Percentiles rank a stretch among this genome's conserved stretches.
phyloP scores from a whole-genome alignment of 2,888 invertebrate species.

The Alitta virens region DNA sequence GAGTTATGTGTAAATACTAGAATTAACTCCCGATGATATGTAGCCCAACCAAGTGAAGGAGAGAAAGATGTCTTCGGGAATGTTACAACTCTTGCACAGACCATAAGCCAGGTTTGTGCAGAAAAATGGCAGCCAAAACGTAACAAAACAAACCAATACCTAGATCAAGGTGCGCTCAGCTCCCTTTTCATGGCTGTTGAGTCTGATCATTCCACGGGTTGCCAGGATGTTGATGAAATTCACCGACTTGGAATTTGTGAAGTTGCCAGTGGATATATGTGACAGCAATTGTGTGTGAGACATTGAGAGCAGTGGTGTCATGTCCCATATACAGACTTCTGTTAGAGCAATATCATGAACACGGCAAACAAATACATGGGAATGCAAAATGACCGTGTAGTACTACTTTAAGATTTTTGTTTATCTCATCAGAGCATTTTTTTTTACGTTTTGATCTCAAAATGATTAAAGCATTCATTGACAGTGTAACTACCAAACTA shows the following conservation, averaged over 20 bases:
- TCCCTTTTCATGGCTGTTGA: slow-evolving; percentile 27
- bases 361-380: too few relatives aligned
- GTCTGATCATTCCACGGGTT: slow-evolving; percentile 16
- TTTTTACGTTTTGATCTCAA: too few relatives aligned
- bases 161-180: slow-evolving; percentile 32
- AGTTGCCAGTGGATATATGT: too few relatives aligned
- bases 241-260: not conserved
- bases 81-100: slow-evolving; percentile 26
- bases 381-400: too few relatives aligned
- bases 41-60: slow-evolving; percentile 32
- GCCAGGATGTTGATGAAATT: slow-evolving; percentile 25
- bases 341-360: too few relatives aligned
- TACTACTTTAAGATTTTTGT: too few relatives aligned
- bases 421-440: too few relatives aligned
- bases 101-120: slow-evolving; percentile 30
- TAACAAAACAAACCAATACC: slow-evolving; percentile 32
- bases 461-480: too few relatives aligned
- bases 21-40: slow-evolving; percentile 31
- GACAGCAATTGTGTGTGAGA: too few relatives aligned
- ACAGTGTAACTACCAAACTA: too few relatives aligned
- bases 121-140: slow-evolving; percentile 33
- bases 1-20: slow-evolving; percentile 32
- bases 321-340: too few relatives aligned
- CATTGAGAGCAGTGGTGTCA: too few relatives aligned
- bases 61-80: slow-evolving; percentile 25